phyloP scores from a whole-genome alignment of 2,888 invertebrate species.

The Ptychoptera albimana region DNA sequence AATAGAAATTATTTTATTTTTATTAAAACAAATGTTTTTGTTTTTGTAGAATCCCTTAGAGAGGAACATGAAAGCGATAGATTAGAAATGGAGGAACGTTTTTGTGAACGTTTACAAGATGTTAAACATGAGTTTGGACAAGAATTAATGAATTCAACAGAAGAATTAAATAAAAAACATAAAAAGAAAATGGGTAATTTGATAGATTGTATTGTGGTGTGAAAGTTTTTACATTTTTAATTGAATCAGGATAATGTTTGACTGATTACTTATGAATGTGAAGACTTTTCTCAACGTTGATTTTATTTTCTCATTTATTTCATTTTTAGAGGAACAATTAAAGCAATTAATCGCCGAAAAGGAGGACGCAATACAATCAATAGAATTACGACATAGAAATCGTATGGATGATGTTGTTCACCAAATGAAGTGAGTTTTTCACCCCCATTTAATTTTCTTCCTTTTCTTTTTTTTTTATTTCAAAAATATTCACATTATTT shows the following conservation, averaged over 20 bases:
- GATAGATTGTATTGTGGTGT: too few species aligned
- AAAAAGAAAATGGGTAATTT: slow-evolving; percentile 48
- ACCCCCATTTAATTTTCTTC: not conserved
- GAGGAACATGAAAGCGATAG: slow-evolving; percentile 49
- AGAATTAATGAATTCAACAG: slow-evolving; percentile 32
- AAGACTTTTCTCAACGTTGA: slow-evolving; percentile 24
- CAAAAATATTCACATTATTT: not conserved
- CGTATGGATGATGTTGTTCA: slow-evolving; percentile 26
- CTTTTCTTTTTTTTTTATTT: not conserved
- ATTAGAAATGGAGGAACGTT: slow-evolving; percentile 56
- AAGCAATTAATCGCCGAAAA: slow-evolving; percentile 38
- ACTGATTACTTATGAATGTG: too few species aligned
- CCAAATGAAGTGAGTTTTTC: slow-evolving; percentile 31
- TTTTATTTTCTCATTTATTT: too few species aligned
- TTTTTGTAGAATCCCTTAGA: slow-evolving; percentile 16
- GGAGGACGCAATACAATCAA: slow-evolving; percentile 35
- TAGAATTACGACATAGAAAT: slow-evolving; percentile 36
- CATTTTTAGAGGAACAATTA: slow-evolving; percentile 34
- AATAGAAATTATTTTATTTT: not conserved
- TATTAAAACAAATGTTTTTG: not conserved
- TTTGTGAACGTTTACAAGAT: slow-evolving; percentile 42
- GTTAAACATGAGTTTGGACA: slow-evolving; percentile 29
- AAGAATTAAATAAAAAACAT: slow-evolving; percentile 45
- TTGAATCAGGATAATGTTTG: not conserved
- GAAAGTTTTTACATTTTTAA: too few species aligned